Evolutionary conservation across 2,113 vertebrate genomes (phyloP).

Genomic region (Nothocercus nigrocapillus): DNA sequence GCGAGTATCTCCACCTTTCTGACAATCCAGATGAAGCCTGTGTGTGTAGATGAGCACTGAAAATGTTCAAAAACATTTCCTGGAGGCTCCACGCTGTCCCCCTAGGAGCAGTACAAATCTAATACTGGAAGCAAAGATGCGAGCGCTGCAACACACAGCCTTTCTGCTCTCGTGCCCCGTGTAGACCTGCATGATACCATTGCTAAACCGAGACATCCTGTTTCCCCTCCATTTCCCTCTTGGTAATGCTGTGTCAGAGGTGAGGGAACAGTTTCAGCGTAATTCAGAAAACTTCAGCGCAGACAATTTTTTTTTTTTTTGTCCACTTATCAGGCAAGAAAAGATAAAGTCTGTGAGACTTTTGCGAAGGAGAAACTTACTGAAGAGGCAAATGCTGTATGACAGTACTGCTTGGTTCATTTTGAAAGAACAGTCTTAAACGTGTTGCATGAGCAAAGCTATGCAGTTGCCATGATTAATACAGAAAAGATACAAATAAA

Average conservation of each 20-base stretch:
- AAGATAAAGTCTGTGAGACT: not conserved
- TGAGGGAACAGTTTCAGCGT: not conserved
- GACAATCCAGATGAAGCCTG: not conserved
- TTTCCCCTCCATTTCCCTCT: not conserved
- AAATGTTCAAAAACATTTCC: not conserved
- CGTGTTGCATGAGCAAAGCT: not conserved
- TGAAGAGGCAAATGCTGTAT: not conserved
- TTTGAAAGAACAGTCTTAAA: not conserved
- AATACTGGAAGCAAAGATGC: not conserved
- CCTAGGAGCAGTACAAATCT: not conserved
- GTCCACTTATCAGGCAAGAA: not conserved
- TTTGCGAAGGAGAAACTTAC: not conserved
- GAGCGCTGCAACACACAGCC: not conserved
- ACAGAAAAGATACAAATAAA: not conserved
- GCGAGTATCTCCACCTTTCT: not conserved
- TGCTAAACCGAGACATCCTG: constrained; percentile 30
- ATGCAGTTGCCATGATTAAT: not conserved
- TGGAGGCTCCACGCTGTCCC: not conserved
- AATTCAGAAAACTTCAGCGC: not conserved
- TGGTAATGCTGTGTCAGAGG: not conserved
- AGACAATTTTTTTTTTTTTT: not conserved
- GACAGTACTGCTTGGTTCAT: not conserved
- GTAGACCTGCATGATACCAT: not conserved
- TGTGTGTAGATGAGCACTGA: not conserved
- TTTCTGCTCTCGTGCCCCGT: not conserved